Percentiles rank a stretch among this genome's conserved stretches.
Conservation (phyloP, 2,113 vertebrate species). For the Amazona vittata region DNA sequence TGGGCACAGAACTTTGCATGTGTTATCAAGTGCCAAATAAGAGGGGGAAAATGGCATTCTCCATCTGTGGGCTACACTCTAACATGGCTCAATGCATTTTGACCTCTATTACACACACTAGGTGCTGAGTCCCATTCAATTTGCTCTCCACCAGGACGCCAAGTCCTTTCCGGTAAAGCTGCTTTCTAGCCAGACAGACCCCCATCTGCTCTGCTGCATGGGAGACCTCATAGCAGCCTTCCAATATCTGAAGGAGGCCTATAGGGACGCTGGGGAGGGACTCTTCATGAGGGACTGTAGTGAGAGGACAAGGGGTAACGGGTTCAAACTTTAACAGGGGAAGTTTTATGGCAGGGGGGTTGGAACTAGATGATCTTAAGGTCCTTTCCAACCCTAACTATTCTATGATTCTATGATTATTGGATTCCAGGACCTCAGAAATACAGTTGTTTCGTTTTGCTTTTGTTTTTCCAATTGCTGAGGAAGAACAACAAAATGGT, state of each 20-base stretch:
- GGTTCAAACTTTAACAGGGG: no score
- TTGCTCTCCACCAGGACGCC: background rate
- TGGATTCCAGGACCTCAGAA: background rate
- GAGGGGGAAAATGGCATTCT: background rate
- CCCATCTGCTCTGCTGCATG: background rate
- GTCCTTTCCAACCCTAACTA: no score
- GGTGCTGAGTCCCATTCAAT: rapidly evolving
- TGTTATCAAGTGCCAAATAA: background rate
- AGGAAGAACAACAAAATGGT: background rate
- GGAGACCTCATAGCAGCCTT: no score
- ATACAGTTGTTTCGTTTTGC: background rate
- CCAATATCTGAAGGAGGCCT: no score
- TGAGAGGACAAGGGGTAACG: no score
- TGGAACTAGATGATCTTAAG: no score
- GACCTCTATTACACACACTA: background rate
- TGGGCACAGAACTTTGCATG: background rate
- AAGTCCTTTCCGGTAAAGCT: background rate
- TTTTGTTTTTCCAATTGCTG: background rate
- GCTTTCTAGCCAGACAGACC: background rate
- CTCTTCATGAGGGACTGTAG: no score
- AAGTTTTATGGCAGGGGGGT: no score
- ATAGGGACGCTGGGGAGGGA: no score
- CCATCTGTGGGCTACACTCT: background rate
- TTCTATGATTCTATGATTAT: background rate
- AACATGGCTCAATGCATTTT: background rate